Evolutionary conservation across 64 coral and sea anemone species (phyloP).

Genomic region (Montipora cactus): DNA sequence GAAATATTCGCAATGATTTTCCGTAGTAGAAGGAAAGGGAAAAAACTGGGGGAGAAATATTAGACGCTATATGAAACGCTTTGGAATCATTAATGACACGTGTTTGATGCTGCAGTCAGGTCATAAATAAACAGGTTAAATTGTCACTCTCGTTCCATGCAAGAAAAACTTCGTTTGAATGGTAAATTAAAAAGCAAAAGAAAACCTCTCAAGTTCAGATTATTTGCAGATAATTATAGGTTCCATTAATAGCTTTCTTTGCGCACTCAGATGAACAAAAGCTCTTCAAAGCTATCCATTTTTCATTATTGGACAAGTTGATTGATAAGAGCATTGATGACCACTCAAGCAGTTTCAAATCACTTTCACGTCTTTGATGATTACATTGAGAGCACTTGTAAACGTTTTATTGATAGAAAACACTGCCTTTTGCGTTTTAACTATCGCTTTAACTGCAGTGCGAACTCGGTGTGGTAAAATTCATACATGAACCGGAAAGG

Average conservation of each 20-base stretch:
- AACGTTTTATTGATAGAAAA: not conserved
- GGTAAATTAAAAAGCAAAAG: not conserved
- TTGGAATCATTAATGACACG: not conserved
- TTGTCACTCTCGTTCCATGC: not conserved
- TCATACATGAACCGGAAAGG: not conserved
- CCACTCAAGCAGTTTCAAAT: conserved; percentile 28
- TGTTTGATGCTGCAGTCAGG: not conserved
- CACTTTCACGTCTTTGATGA: not conserved
- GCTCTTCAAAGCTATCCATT: not conserved
- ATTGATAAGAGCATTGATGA: conserved; percentile 42
- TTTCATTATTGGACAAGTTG: conserved; percentile 12
- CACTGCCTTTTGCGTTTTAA: not conserved
- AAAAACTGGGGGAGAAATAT: not conserved
- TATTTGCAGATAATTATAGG: conserved; percentile 42
- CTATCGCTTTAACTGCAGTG: not conserved
- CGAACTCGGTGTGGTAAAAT: not conserved
- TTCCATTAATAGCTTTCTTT: not conserved
- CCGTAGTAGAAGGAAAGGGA: not conserved
- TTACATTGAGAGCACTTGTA: not conserved
- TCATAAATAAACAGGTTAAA: too few relatives aligned
- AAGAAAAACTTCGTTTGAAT: not conserved
- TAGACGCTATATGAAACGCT: not conserved
- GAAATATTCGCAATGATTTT: not conserved
- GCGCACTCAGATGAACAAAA: conserved; percentile 18
- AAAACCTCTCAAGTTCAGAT: not conserved